phyloP scores from a whole-genome alignment of 2,797 vertebrate species.

The Melanotaenia nigrans region DNA sequence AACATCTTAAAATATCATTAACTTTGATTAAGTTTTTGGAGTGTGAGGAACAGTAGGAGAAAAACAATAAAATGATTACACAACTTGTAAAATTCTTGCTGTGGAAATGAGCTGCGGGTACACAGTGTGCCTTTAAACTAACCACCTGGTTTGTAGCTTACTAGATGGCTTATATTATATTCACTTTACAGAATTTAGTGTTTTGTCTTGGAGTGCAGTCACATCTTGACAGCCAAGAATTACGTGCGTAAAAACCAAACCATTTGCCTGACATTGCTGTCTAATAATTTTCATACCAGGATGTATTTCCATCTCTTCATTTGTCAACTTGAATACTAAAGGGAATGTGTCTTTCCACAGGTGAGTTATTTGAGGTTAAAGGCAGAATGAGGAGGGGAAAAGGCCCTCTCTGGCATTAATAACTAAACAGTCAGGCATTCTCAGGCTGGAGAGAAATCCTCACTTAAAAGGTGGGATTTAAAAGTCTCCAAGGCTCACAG shows the following conservation, averaged over 20 bases:
- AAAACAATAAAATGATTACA: background rate
- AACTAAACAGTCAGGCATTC: conserved; percentile 73
- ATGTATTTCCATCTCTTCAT: conserved; percentile 45
- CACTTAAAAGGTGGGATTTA: conserved; percentile 79
- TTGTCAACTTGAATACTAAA: conserved; percentile 57
- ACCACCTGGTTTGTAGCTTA: conserved; percentile 33
- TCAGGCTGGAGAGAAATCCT: conserved; percentile 72
- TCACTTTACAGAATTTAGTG: background rate
- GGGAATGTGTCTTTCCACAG: conserved; percentile 56
- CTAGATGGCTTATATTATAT: conserved; percentile 13
- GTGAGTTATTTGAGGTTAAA: conserved; percentile 71
- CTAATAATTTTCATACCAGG: conserved; percentile 47
- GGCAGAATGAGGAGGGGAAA: conserved; percentile 45
- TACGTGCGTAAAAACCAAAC: conserved; percentile 26
- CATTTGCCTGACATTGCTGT: conserved; percentile 34
- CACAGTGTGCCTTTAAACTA: conserved; percentile 33
- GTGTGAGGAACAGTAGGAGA: background rate
- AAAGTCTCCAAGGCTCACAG: conserved; percentile 67
- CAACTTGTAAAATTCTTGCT: background rate
- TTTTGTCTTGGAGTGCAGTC: conserved; percentile 17
- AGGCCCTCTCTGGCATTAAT: conserved; percentile 70
- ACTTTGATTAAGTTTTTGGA: background rate
- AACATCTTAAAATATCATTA: background rate
- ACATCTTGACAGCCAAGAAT: conserved; percentile 20
- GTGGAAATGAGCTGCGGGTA: background rate